Evolutionary conservation across 2,888 invertebrate genomes (phyloP).

Genomic region (Colletes collaris): DNA sequence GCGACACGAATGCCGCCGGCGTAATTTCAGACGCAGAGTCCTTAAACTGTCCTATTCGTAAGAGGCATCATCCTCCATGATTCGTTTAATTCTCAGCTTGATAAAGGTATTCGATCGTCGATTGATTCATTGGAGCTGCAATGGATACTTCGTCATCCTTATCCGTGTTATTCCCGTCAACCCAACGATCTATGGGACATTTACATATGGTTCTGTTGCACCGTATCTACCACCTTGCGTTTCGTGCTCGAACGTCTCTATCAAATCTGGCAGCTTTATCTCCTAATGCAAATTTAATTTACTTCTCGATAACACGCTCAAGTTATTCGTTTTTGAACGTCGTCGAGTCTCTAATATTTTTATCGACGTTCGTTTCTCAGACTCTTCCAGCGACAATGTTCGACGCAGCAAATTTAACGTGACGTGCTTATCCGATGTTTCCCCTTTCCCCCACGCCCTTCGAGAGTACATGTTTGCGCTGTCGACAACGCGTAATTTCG

Average conservation of each 20-base stretch:
- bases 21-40: conserved; percentile 8
- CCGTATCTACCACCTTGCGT: too few relatives aligned
- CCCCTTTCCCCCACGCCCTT: conserved; percentile 8
- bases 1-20: neutral
- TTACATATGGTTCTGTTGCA: too few relatives aligned
- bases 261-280: too few relatives aligned
- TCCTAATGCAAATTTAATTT: too few relatives aligned
- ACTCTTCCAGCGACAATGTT: conserved; percentile 1
- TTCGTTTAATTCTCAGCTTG: neutral
- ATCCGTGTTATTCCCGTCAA: too few relatives aligned
- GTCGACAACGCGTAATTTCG: conserved; percentile 55
- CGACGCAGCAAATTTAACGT: conserved; percentile 4
- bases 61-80: neutral
- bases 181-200: too few relatives aligned
- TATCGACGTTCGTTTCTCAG: too few relatives aligned
- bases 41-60: neutral
- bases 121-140: neutral
- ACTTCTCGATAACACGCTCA: too few relatives aligned
- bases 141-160: neutral
- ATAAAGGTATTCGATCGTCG: too few relatives aligned
- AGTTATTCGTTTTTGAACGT: too few relatives aligned
- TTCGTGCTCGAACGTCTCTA: too few relatives aligned
- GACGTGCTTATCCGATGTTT: conserved; percentile 22
- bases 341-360: too few relatives aligned
- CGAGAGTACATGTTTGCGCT: conserved; percentile 46